Percentiles rank a stretch among this genome's conserved stretches.
These are phyloP conservation scores for Phalacrocorax pelagicus DNA, from an alignment of 2,113 vertebrate genomes.

Conservation along the genomic window DNA sequence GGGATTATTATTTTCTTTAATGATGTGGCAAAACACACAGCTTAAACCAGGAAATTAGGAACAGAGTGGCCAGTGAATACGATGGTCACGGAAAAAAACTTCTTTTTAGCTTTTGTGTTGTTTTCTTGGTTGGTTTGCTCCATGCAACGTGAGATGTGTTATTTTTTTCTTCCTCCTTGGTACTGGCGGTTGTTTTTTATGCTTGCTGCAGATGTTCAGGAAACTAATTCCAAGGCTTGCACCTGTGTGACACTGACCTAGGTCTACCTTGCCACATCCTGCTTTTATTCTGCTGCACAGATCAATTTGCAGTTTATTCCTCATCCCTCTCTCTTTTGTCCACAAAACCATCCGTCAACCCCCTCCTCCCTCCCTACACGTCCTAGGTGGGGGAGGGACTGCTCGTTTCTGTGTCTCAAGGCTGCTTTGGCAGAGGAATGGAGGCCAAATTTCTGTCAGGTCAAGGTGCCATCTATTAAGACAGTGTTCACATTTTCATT, in stretches of 20 bases:
- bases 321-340: neutral
- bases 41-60: slow-evolving; percentile 35
- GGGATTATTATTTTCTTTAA: slow-evolving; percentile 45
- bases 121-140: slow-evolving; percentile 37
- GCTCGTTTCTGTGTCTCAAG: neutral
- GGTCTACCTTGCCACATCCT: slow-evolving; percentile 38
- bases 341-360: neutral
- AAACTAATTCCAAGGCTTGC: slow-evolving; percentile 54
- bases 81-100: neutral
- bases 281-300: slow-evolving; percentile 20
- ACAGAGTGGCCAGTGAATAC: neutral
- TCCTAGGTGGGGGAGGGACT: neutral
- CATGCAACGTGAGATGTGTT: neutral
- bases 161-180: neutral
- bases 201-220: slow-evolving; percentile 71
- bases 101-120: neutral
- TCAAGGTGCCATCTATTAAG: slow-evolving; percentile 24
- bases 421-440: neutral
- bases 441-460: neutral
- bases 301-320: slow-evolving; percentile 40
- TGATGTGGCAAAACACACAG: slow-evolving; percentile 25
- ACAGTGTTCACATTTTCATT: slow-evolving; percentile 12
- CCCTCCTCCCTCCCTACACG: neutral
- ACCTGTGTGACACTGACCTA: slow-evolving; percentile 59
- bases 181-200: slow-evolving; percentile 34